Percentiles rank a stretch among this genome's conserved stretches.
These are phyloP conservation scores for Cromileptes altivelis DNA, from an alignment of 2,113 vertebrate species.

Conservation along the genomic window DNA sequence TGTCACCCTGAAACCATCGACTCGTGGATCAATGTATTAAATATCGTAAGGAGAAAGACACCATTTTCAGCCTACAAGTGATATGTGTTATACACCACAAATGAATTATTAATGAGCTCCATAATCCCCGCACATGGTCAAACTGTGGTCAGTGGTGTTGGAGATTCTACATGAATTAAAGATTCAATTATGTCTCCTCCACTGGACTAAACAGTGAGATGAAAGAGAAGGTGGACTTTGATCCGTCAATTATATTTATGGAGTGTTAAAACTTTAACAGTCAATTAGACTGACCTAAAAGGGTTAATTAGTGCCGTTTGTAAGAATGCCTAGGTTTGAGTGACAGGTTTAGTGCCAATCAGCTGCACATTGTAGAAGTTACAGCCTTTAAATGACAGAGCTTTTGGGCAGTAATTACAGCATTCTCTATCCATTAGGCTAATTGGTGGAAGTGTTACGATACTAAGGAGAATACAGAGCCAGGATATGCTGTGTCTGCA, in stretches of 20 bases:
- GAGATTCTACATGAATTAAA: not conserved
- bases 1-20: not conserved
- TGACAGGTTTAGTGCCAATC: constrained; percentile 21
- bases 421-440: constrained; percentile 17
- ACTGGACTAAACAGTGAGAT: not conserved
- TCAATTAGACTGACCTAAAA: not conserved
- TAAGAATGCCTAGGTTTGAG: not conserved
- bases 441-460: not conserved
- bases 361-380: not conserved
- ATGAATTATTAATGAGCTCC: not conserved
- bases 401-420: not conserved
- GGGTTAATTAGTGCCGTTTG: not conserved
- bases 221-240: not conserved
- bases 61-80: not conserved
- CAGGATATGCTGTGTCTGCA: not conserved
- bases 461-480: not conserved
- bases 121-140: not conserved
- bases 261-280: not conserved
- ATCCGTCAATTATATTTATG: not conserved
- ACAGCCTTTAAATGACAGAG: not conserved
- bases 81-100: too few relatives aligned
- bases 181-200: not conserved
- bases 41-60: not conserved
- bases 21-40: not conserved
- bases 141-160: not conserved